Base-by-base conservation (phyloP, 2,797 vertebrate genomes). In the Spea hammondii region DNA sequence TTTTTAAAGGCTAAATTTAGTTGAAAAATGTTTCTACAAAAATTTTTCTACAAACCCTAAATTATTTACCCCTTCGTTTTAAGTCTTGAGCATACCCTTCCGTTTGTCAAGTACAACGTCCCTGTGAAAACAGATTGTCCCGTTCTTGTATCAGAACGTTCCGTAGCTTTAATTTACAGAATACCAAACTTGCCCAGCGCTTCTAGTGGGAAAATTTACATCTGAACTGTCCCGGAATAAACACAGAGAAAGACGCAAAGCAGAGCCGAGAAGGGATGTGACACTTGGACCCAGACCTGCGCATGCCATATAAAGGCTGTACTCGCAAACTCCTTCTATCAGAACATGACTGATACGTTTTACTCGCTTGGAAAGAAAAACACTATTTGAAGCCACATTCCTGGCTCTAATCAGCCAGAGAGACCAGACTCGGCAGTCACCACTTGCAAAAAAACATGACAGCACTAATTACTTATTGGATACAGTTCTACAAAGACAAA, bases 201-300 rank as follows among this genome's bases (percentile, higher is more conserved):
- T 10, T 4, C 46, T 47, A 45, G 65, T 65, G 66, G 50, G 50
- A 65, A 70, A 53, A 75, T 80, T 74, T 76, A 76, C 72, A 65
- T 80, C 45, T 51, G 78, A 74, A 62, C 72, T 80, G 78, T 71
- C 78, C 73, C 53, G 78, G 76, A 80, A 75, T 80, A 75, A 80
- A 79, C 72, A 69, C 57, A 44, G 49, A 50, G 32, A 32, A 32
- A 32, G 79, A 80, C 53, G 70, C 68, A 76, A 76, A 76, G 59
- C 79, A 76, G 79, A 80, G 47, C 9, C 64, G 0, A 17, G 49
- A 51, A 51, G 70, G 65, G 60, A 62, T 55, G 74, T 77, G 79
- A 78, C 75, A 69, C 69, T 76, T 77, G 65, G 80, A 64, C 50
- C 46, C 57, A 78, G 72, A 51, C 70, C 32, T 65, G 45, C n/a